Conservation (phyloP, 2,113 vertebrate species). For the Thryonomys swinderianus region DNA sequence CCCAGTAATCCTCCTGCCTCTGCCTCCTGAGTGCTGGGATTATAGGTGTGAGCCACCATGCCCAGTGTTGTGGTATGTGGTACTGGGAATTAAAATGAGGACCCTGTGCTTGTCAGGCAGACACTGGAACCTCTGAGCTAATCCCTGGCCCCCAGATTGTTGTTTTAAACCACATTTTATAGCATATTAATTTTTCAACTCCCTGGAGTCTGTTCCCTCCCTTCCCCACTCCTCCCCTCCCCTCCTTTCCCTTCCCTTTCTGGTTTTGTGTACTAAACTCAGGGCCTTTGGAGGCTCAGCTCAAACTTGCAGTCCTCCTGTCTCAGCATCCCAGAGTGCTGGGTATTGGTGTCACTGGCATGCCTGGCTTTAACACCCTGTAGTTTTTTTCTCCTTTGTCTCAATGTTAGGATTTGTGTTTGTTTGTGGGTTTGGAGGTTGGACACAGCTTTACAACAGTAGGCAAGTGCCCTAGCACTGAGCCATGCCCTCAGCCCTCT, state of each 20-base stretch:
- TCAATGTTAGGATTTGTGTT: background rate
- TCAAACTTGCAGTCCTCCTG: background rate
- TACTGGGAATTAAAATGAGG: no score
- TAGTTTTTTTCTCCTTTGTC: background rate
- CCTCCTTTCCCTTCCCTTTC: background rate
- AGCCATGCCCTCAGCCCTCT: background rate
- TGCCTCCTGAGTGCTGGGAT: no score
- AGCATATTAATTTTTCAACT: background rate
- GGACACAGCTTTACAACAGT: background rate
- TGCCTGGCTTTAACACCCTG: background rate
- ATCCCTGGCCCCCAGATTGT: no score
- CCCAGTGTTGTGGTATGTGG: no score
- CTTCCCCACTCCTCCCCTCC: background rate
- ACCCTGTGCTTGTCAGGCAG: no score
- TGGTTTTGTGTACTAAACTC: background rate
- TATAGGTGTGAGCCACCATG: no score
- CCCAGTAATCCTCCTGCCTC: no score
- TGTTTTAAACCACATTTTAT: conserved; percentile 24
- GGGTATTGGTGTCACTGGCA: background rate
- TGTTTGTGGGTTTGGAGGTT: background rate
- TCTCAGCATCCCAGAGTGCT: background rate
- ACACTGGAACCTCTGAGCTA: no score
- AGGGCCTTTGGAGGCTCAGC: background rate
- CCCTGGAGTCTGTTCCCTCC: background rate
- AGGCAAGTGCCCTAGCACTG: background rate